Conservation (phyloP, 35 echinoderm and acorn worm genomes). For the Lytechinus variegatus region DNA sequence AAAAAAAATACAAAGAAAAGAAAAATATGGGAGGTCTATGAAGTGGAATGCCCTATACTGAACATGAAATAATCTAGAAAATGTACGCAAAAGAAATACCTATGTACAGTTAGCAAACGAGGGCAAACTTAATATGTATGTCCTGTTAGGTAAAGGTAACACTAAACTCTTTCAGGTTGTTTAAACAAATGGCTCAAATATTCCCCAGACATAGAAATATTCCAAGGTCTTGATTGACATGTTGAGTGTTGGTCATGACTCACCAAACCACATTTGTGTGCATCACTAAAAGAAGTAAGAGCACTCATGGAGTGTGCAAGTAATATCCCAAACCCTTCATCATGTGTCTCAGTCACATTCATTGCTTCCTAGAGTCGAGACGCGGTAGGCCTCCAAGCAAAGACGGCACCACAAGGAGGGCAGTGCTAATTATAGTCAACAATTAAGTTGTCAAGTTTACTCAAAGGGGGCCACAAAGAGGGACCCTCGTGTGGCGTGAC, state of each 20-base stretch:
- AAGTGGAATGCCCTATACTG: neutral
- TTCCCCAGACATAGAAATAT: constrained; percentile 30
- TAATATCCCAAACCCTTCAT: neutral
- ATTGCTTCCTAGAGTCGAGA: neutral
- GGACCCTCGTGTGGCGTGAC: neutral
- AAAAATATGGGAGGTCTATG: too few species aligned
- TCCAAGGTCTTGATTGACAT: constrained; percentile 48
- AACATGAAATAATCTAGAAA: neutral
- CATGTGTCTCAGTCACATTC: constrained; percentile 17
- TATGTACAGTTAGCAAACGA: neutral
- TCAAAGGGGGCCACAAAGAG: constrained; percentile 11
- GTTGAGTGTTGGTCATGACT: constrained; percentile 21
- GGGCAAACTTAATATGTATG: neutral
- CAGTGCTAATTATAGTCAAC: constrained; percentile 22
- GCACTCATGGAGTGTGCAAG: neutral
- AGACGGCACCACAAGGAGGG: neutral
- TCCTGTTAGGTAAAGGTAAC: neutral
- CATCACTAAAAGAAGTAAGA: constrained; percentile 6
- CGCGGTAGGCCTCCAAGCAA: neutral
- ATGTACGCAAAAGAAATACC: neutral
- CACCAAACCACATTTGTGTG: constrained; percentile 44
- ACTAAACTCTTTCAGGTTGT: neutral
- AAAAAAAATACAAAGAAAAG: too few species aligned
- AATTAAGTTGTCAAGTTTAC: constrained; percentile 32
- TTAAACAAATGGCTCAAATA: constrained; percentile 14